Evolutionary conservation across 2,888 invertebrate species (phyloP), one percentile per base, ranked within the genome.

Genomic region (Elegia similella): DNA sequence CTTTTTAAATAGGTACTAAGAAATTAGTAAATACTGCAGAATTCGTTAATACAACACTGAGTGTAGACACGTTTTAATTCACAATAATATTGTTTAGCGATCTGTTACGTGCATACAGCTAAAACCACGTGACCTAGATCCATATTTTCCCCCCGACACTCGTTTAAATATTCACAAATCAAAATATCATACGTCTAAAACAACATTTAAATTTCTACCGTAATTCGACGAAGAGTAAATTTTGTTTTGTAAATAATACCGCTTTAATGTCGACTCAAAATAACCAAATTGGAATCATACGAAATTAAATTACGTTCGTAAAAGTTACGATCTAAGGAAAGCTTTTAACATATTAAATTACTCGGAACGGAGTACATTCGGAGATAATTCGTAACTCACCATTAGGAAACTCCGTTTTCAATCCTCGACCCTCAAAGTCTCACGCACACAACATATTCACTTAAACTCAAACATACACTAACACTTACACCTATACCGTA

Each of bases 381-480:
- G 15, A 32, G 30, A 32, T 54, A 54, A 42, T 55, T 48, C 42
- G n/a, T 38, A 58, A 79, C 85, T 86, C 70, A 86, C 86, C 86
- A 83, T 82, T 62, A 66, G 69, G 67, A 70, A 72, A 78, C 75
- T 80, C 78, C 75, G 62, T 69, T 68, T 73, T 72, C 70, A 73
- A 76, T 73, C 72, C 73, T 75, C 64, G 63, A 66, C 58, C 65
- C 70, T 68, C 71, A 72, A 73, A 70, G 63, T 70, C 75, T 72
- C 70, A 68, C 71, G 69, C 78, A 76, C 82, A 81, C 67, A 74
- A 73, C 62, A 75, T 70, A 80, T 69, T 78, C 70, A 78, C 70
- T 64, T 46, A 59, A 55, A 68, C 64, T 74, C 69, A 70, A 77
- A 78, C 79, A 69, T 63, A 66, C 47, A 47, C 47, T 13, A 72